phyloP scores from a whole-genome alignment of 2,888 invertebrate species.

The Conomelus anceps region DNA sequence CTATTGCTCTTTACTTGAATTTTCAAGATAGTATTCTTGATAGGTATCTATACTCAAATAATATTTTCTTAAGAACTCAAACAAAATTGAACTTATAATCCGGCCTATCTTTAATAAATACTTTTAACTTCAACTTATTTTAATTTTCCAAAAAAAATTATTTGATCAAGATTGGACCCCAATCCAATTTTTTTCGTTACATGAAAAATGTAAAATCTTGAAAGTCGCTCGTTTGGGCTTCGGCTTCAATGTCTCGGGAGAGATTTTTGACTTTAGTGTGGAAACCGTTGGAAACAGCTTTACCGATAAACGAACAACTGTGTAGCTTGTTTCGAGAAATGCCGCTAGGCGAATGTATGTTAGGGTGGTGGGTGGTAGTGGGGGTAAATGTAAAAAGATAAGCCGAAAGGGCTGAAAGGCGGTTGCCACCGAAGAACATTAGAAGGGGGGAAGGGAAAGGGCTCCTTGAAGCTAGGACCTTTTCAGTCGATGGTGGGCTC shows the following conservation, averaged over 20 bases:
- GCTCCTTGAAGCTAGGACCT: background rate
- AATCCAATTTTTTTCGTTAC: background rate
- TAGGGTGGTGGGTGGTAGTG: background rate
- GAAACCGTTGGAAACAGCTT: background rate
- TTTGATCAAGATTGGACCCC: background rate
- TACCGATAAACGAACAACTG: background rate
- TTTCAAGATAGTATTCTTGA: too few relatives aligned
- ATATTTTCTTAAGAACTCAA: too few relatives aligned
- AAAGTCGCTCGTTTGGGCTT: background rate
- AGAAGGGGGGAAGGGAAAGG: background rate
- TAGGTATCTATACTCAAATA: too few relatives aligned
- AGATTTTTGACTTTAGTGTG: background rate
- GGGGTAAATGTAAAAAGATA: background rate
- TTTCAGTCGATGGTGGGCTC: background rate
- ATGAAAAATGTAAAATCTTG: background rate
- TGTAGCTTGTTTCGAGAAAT: background rate
- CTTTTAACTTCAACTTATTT: too few relatives aligned
- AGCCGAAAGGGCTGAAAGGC: background rate
- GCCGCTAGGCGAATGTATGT: background rate
- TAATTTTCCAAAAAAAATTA: too few relatives aligned
- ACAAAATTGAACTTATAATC: too few relatives aligned
- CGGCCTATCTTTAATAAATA: too few relatives aligned
- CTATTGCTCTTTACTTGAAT: too few relatives aligned
- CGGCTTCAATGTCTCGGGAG: background rate
- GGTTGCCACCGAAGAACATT: background rate